These are phyloP conservation scores for Scylla paramamosain DNA, from an alignment of 1,140 invertebrate species.

Conservation along the genomic window DNA sequence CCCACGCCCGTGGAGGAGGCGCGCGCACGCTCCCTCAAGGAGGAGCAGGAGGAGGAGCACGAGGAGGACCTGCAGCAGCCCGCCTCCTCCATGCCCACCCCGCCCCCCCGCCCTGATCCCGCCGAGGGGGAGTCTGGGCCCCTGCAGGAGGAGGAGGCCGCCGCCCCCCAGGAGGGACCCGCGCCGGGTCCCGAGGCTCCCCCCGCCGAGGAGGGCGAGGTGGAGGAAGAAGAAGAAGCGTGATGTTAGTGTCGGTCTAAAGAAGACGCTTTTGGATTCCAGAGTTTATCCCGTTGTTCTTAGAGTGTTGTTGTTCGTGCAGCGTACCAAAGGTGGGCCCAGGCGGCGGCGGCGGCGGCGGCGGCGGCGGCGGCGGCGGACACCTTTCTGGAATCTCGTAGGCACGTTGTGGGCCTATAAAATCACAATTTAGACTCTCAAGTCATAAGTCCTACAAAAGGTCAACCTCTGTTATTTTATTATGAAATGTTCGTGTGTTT, in stretches of 20 bases:
- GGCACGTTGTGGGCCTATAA: constrained; percentile 74
- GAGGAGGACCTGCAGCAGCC: constrained; percentile 55
- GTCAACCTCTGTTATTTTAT: constrained; percentile 76
- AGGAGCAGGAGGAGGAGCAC: constrained; percentile 63
- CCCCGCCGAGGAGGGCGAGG: constrained; percentile 56
- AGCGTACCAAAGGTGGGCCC: constrained; percentile 67
- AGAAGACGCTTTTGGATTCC: constrained; percentile 74
- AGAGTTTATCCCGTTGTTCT: constrained; percentile 74
- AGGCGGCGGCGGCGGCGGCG: constrained; percentile 62
- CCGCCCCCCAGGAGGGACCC: constrained; percentile 35
- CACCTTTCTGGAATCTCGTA: constrained; percentile 66
- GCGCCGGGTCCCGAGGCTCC: constrained; percentile 55
- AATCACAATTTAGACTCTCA: constrained; percentile 75
- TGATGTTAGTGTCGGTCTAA: constrained; percentile 70
- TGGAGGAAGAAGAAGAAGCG: constrained; percentile 70
- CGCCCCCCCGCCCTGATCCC: constrained; percentile 48
- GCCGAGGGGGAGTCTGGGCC: constrained; percentile 48
- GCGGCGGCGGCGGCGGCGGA: constrained; percentile 57
- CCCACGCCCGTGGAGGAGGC: constrained; percentile 74
- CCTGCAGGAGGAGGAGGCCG: constrained; percentile 55
- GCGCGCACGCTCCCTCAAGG: constrained; percentile 71
- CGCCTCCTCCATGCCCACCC: constrained; percentile 28
- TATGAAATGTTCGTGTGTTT: constrained; percentile 75
- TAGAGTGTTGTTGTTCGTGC: constrained; percentile 73
- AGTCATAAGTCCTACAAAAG: constrained; percentile 71